phyloP scores from a whole-genome alignment of 2,113 vertebrate species.

The Scatophagus argus region DNA sequence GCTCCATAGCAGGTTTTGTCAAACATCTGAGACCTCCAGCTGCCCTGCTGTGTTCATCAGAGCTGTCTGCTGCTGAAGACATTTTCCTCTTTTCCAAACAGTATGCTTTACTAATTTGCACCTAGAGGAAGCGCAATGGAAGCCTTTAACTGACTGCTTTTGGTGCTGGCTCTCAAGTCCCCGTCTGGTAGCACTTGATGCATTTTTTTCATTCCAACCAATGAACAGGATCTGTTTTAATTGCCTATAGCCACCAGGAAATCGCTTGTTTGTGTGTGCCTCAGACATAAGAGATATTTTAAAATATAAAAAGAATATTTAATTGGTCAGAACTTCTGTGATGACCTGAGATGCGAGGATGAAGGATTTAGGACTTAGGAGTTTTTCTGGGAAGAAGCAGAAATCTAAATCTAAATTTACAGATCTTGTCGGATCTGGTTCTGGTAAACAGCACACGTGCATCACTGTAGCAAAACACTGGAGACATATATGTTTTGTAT shows the following conservation, averaged over 20 bases:
- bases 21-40: conserved; percentile 38
- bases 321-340: conserved; percentile 13
- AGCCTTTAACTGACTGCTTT: conserved; percentile 30
- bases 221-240: conserved; percentile 18
- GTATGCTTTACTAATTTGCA: conserved; percentile 31
- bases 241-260: background rate
- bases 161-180: conserved; percentile 49
- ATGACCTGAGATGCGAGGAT: background rate
- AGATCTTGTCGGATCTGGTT: background rate
- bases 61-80: conserved; percentile 37
- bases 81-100: conserved; percentile 4
- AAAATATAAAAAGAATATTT: conserved; percentile 21
- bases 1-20: conserved; percentile 1
- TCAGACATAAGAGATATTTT: conserved; percentile 28
- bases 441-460: conserved; percentile 11
- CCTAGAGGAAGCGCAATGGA: conserved; percentile 19
- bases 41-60: conserved; percentile 16
- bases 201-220: conserved; percentile 37
- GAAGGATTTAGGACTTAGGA: conserved; percentile 9
- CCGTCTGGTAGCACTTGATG: conserved; percentile 48
- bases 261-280: conserved; percentile 25
- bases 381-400: background rate
- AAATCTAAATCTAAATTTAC: conserved; percentile 10
- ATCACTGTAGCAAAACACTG: conserved; percentile 66
- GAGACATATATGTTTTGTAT: conserved; percentile 58